Evolutionary conservation across 2,113 vertebrate species (phyloP), one percentile per base, ranked within the genome.

Genomic region (Dryoscopus gambensis): DNA sequence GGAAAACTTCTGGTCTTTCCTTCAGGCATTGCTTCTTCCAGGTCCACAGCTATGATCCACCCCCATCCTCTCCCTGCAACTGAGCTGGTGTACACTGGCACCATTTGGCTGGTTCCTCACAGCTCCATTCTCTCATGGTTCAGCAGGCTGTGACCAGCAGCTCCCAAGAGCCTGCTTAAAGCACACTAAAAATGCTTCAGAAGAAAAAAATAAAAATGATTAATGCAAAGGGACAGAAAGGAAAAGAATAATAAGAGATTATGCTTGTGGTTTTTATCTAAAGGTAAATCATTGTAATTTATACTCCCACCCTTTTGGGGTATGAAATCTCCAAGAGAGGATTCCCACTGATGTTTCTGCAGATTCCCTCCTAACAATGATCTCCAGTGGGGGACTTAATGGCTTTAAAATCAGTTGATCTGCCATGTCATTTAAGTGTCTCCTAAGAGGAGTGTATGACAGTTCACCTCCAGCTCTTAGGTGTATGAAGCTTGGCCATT

Each of bases 41-140:
- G 7, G 7, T 49, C 59, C 39, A 35, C 13, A 63, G 11, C 39
- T 31, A 47, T 31, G 30, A 80, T 16, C 13, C 17, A 52, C 4
- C 12, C 20, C 4, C 18, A 40, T 63, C 12, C 18, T 52, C 6
- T 15, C 13, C 10, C 8, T 3, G 2, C 7, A 35, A 2, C 1
- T 25, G 20, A 74, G 24, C 21, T 39, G 33, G 8, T 53, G 23
- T 18, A 12, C 10, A 5, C 6, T 73, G 44, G 9, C 19, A 23
- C 35, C 30, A 9, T 53, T 46, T 4, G 3, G 15, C 16, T 6
- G 1, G 39, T 21, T 67, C 24, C 31, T 33, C 33, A 33, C 20
- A 62, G 52, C 31, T 55, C 56, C 21, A 22, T 42, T 39, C 27
- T n/a, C 30, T 6, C 7, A 2, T 18, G 5, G 11, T 11, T 46